Base-by-base conservation (phyloP, 2,888 invertebrate genomes). In the Ischnura elegans region DNA sequence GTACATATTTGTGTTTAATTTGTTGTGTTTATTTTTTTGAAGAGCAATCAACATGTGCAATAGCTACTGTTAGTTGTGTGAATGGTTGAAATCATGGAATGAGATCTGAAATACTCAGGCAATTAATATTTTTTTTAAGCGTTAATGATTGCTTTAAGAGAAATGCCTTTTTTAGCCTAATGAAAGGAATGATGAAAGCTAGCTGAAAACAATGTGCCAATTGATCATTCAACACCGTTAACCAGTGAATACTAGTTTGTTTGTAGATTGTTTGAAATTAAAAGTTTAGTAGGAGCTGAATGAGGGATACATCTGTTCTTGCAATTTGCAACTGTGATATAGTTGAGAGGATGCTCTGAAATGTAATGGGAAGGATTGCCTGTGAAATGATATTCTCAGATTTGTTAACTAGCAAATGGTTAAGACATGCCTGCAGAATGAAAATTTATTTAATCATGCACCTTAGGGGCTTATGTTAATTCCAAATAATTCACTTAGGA, bases 311-410 rank as follows among this genome's bases (percentile, higher is more conserved):
- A 61, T 90, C 66, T 90, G 61, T 90, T 90, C 90, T 66, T 90
- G 90, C 61, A 90, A 90, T 55, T 90, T 66, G 66, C 61, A 90
- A 61, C 90, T 90, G 90, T 90, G 90, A 90, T 90, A 90, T 90
- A 90, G 90, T 90, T 61, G 61, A 61, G 90, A 66, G 61, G 43
- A 90, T 90, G 90, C 61, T 90, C 61, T 90, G 61, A 61, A 43
- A 16, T 43, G 90, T 43, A 66, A 43, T 90, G 61, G 43, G 55
- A 61, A 25, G 43, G 45, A 90, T 61, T 90, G 90, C 42, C 61
- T 43, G 61, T 90, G 90, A 66, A 90, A 90, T 87, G 90, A 90
- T 90, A 90, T 90, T 43, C 55, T 61, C 43, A 43, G 61, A 61
- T 61, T 61, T 90, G 55, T 90, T 90, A 90, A 8, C 43, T 25